Evolutionary conservation across 2,113 vertebrate genomes (phyloP).

Genomic region (Melospiza georgiana): DNA sequence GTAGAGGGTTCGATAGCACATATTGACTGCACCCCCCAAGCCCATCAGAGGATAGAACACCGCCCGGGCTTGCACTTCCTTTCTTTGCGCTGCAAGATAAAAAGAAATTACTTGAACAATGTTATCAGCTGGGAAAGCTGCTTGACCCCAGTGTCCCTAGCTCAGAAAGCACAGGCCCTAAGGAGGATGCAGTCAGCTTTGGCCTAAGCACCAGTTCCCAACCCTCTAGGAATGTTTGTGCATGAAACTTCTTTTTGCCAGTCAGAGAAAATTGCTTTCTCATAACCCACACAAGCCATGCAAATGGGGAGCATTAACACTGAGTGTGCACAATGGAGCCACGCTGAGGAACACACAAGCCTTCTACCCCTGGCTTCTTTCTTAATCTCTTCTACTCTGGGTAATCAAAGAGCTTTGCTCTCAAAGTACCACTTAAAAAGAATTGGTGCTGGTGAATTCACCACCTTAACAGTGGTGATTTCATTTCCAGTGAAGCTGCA

Average conservation of each 20-base stretch:
- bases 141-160: background rate
- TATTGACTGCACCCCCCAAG: conserved; percentile 87
- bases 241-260: background rate
- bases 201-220: background rate
- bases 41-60: conserved; percentile 93
- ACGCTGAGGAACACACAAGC: background rate
- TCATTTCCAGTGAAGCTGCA: background rate
- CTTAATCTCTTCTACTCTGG: background rate
- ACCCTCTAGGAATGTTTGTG: background rate
- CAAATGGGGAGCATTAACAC: background rate
- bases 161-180: background rate
- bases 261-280: background rate
- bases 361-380: background rate
- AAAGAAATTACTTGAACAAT: conserved; percentile 23
- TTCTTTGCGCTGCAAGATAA: conserved; percentile 82
- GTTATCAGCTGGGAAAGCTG: conserved; percentile 18
- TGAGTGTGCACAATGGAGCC: background rate
- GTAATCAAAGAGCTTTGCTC: background rate
- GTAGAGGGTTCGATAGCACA: conserved; percentile 97
- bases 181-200: background rate
- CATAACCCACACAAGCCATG: background rate
- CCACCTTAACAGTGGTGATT: background rate
- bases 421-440: background rate
- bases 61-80: conserved; percentile 90
- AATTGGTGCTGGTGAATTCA: background rate